Base-by-base conservation (phyloP, 1,140 invertebrate genomes). In the Chionoecetes opilio region DNA sequence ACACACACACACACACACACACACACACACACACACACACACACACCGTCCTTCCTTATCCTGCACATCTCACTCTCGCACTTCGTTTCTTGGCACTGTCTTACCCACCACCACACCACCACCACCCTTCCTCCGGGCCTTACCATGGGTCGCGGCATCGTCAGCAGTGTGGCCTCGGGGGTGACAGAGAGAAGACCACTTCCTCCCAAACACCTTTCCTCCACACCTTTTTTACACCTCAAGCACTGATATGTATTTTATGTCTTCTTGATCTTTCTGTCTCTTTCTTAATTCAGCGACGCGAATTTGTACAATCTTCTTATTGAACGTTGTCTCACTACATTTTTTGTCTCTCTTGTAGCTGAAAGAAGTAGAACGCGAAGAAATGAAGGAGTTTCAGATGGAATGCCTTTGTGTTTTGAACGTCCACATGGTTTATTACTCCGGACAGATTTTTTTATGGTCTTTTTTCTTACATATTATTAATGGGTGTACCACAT, bases 1-100 rank as follows among this genome's bases (percentile, higher is more conserved):
- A 53, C 35, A 46, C 35, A 91, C 35, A 91, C 89, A 38, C 35
- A 91, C 46, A 46, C 35, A 46, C 31, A 91, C 89, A 91, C 89
- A 91, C 37, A 91, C 41, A 91, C 37, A 53, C 89, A 46, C 89
- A 53, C 41, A 53, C 41, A 46, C 63, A 75, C 1, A 75, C 63
- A 75, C 26, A 75, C 26, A n/a, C 21, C 26, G 63, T 8, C n/a
- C 1, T 21, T 1, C 63, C 63, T 75, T 21, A 3, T n/a, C 63
- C 63, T 17, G 63, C 37, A 82, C 63, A 34, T 75, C 35, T 21
- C 14, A 87, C 32, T 34, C 37, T 9, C n/a, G 46, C 46, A 53
- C 85, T 38, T 37, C 3, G 21, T 34, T 9, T 87, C 37, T 37
- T 32, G 26, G 85, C 85, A 87, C 85, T n/a, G 34, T 34, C 32